Evolutionary conservation across 1,140 invertebrate species (phyloP).

Genomic region (Orussus abietinus): DNA sequence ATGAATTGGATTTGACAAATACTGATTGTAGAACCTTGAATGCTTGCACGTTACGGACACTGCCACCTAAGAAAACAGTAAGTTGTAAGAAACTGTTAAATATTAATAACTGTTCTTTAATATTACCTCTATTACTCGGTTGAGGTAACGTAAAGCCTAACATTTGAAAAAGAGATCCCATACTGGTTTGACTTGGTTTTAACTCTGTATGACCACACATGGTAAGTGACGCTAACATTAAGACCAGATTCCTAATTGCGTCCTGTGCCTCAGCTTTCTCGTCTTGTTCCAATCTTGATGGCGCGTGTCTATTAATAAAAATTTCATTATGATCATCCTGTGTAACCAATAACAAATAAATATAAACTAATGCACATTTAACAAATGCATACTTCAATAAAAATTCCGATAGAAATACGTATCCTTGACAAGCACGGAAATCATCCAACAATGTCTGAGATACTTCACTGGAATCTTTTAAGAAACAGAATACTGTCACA

Average conservation of each 20-base stretch:
- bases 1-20: slow-evolving; percentile 84
- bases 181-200: slow-evolving; percentile 77
- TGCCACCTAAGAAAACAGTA: slow-evolving; percentile 55
- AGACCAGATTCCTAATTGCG: slow-evolving; percentile 86
- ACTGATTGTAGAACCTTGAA: slow-evolving; percentile 94
- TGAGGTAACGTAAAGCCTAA: slow-evolving; percentile 88
- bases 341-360: slow-evolving; percentile 13
- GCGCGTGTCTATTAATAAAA: slow-evolving; percentile 39
- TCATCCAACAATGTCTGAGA: slow-evolving; percentile 93
- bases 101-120: too few relatives aligned
- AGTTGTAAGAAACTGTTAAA: too few relatives aligned
- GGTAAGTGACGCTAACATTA: slow-evolving; percentile 89
- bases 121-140: slow-evolving; percentile 78
- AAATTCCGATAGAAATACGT: slow-evolving; percentile 91
- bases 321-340: slow-evolving; percentile 3
- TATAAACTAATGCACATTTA: slow-evolving; percentile 13
- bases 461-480: slow-evolving; percentile 97
- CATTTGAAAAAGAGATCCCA: slow-evolving; percentile 87
- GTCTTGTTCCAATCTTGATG: slow-evolving; percentile 70
- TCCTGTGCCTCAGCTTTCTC: slow-evolving; percentile 75
- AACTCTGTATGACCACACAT: slow-evolving; percentile 91
- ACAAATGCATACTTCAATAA: slow-evolving; percentile 73
- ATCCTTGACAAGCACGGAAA: slow-evolving; percentile 91
- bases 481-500: slow-evolving; percentile 95
- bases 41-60: slow-evolving; percentile 89